These are phyloP conservation scores for Gorsachius magnificus DNA, from an alignment of 2,797 vertebrate species.

Conservation along the genomic window DNA sequence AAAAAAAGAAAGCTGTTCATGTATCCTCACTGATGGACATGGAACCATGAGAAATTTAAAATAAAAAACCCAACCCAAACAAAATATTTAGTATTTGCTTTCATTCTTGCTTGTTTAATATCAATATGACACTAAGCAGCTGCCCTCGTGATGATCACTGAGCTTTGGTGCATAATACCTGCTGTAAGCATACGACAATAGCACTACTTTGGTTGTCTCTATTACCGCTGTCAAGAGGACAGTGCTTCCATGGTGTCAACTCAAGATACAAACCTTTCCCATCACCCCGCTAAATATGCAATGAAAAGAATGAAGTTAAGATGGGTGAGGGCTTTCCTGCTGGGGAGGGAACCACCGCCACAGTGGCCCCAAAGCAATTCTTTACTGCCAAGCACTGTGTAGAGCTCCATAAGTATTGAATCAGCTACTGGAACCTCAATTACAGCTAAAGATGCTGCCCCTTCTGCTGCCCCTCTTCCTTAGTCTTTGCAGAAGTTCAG, in stretches of 20 bases:
- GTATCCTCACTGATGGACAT: background rate
- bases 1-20: background rate
- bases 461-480: background rate
- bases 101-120: background rate
- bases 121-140: background rate
- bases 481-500: background rate
- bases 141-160: background rate
- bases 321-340: background rate
- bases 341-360: background rate
- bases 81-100: background rate
- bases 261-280: background rate
- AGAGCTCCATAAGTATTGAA: fast-evolving
- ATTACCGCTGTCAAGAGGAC: background rate
- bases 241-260: background rate
- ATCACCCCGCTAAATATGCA: background rate
- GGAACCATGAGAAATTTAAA: background rate
- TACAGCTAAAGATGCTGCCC: background rate
- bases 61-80: background rate
- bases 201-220: background rate
- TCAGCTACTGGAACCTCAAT: background rate
- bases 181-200: background rate
- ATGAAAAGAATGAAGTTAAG: background rate
- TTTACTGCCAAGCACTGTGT: background rate
- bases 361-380: background rate
- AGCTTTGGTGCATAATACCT: background rate